Conservation (phyloP, 2,113 vertebrate genomes). For the Pseudonaja textilis region DNA sequence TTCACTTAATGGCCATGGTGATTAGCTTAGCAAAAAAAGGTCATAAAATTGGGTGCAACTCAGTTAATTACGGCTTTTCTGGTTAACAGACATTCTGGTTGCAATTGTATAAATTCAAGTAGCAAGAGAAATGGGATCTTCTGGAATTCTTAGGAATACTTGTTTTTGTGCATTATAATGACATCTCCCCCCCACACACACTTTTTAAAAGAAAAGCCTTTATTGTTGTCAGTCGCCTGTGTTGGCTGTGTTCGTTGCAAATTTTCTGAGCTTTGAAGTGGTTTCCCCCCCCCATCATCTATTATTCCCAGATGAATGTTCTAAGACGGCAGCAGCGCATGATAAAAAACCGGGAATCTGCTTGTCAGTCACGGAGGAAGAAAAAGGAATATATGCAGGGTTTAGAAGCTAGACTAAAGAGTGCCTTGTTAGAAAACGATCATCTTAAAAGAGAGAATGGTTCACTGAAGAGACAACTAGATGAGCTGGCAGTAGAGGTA, state of each 20-base stretch:
- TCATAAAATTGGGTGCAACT: not conserved
- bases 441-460: conserved; percentile 89
- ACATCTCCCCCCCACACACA: rapidly evolving
- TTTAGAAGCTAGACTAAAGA: conserved; percentile 82
- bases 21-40: not conserved
- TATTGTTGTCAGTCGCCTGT: not conserved
- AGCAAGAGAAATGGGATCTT: not conserved
- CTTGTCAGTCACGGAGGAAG: conserved; percentile 90
- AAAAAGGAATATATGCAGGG: conserved; percentile 93
- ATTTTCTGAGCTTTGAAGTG: not conserved
- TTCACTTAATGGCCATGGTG: not conserved
- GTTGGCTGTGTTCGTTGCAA: not conserved
- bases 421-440: conserved; percentile 86
- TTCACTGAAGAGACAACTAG: conserved; percentile 84
- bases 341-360: conserved; percentile 96
- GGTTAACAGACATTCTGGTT: not conserved
- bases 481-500: conserved; percentile 87
- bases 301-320: conserved; percentile 72
- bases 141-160: not conserved
- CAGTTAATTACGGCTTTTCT: not conserved
- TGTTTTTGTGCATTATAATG: not conserved
- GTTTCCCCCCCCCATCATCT: not conserved
- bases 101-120: not conserved
- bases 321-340: conserved; percentile 89
- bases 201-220: not conserved